Evolutionary conservation across 2,797 vertebrate genomes (phyloP), one percentile per base, ranked within the genome.

Genomic region (Phoebastria nigripes): DNA sequence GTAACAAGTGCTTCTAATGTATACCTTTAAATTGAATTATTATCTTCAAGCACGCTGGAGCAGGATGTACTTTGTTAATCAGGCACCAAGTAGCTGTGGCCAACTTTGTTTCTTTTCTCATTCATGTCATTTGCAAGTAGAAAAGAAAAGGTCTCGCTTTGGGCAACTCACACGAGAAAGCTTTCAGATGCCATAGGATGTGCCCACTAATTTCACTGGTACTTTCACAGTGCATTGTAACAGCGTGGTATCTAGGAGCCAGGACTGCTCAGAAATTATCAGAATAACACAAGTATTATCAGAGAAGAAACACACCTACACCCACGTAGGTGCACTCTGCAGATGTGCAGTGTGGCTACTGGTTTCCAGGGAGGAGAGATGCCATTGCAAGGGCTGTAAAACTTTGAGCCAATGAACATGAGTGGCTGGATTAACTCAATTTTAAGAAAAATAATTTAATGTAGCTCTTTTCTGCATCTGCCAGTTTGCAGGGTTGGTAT

Each of bases 31-130:
- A 94, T 51, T 82, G 80, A 95, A 87, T 92, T 88, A 82, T 69
- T 90, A 86, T 78, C 70, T 91, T 90, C 4, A 20, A 59, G 47
- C 62, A 46, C 1, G 1, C 51, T 76, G 66, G 35, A 95, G 55
- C 69, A 94, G 66, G 62, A 31, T 49, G 66, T 46, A 59, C 65
- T 90, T 93, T 94, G 41, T 95, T 96, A 94, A 90, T 86, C 77
- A 86, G 66, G 51, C 55, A 61, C 37, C 59, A 70, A 89, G 59
- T 84, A 90, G 37, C 80, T 41, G n/a, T 16, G 59, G 46, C 41
- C 22, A 56, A 15, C 35, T 72, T 76, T 55, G 31, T 52, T 95
- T 77, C 33, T 86, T 85, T 79, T 63, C 74, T 39, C 20, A 15
- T 76, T 80, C 21, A 10, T 25, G 29, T 35, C 22, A 24, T 74